Conservation (phyloP, 1,140 invertebrate species). For the Tetraneura akinire region DNA sequence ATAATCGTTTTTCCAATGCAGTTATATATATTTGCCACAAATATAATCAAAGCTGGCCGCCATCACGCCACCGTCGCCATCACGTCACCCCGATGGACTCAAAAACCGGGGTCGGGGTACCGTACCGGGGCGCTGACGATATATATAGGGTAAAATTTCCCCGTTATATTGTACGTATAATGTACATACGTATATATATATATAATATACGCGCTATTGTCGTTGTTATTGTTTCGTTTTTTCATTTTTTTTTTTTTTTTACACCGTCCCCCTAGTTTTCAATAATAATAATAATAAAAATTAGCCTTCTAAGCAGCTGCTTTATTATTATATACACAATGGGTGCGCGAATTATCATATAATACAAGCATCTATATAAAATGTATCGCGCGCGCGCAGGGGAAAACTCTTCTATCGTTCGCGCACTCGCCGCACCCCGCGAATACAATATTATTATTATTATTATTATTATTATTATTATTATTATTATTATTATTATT, state of each 20-base stretch:
- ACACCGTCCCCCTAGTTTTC: slow-evolving; percentile 11
- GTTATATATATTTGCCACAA: no score
- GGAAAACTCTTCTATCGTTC: background rate
- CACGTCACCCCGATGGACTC: background rate
- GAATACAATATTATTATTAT: background rate
- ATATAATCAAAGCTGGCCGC: background rate
- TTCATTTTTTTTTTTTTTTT: background rate
- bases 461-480: background rate
- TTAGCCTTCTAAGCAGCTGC: slow-evolving; percentile 42
- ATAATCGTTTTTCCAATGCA: no score
- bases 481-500: no score
- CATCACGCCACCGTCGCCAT: slow-evolving; percentile 23
- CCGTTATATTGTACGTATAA: background rate
- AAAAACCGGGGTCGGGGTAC: background rate
- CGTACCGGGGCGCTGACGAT: background rate
- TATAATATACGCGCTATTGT: background rate
- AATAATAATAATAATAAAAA: slow-evolving; percentile 20
- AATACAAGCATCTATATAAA: background rate
- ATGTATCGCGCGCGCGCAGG: background rate
- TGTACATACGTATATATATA: background rate
- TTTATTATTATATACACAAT: slow-evolving; percentile 40
- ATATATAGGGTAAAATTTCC: slow-evolving; percentile 39
- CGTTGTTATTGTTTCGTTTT: slow-evolving; percentile 43
- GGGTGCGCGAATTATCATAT: slow-evolving; percentile 11
- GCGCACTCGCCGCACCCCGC: background rate